These are phyloP conservation scores for Toxotes lorentzi DNA, from an alignment of 2,797 vertebrate genomes.

Conservation along the genomic window DNA sequence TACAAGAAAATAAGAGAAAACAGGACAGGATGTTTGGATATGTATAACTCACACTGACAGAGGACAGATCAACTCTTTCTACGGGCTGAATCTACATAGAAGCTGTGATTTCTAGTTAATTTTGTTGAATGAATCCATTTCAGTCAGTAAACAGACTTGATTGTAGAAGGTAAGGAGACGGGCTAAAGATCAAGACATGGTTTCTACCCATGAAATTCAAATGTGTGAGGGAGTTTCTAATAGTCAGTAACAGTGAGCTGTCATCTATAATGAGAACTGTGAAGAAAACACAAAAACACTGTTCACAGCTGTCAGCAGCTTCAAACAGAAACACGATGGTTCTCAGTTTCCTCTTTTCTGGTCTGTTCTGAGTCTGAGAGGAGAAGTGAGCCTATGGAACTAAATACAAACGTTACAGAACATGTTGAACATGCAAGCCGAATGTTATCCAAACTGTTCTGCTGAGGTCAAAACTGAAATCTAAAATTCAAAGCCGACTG, in stretches of 20 bases:
- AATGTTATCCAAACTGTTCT: not conserved
- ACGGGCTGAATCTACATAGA: not conserved
- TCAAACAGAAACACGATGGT: conserved; percentile 1
- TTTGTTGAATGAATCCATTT: not conserved
- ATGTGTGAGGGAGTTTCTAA: not conserved
- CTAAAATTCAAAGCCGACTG: too few species aligned
- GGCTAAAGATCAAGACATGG: not conserved
- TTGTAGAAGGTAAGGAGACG: not conserved
- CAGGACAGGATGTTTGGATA: not conserved
- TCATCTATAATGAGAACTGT: not conserved
- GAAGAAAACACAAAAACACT: too few species aligned
- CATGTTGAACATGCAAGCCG: not conserved
- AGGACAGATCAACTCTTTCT: not conserved
- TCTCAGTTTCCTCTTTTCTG: conserved; percentile 37
- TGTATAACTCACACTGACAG: not conserved
- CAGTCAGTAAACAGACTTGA: not conserved
- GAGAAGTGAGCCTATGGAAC: not conserved
- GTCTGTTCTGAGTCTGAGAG: not conserved
- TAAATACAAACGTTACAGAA: not conserved
- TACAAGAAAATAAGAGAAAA: not conserved
- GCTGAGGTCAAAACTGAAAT: not conserved
- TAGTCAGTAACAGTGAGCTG: not conserved
- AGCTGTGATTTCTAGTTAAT: not conserved
- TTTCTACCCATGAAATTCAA: not conserved
- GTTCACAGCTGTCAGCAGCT: not conserved